Base-by-base conservation (phyloP, 1,140 invertebrate genomes). In the Euwallacea similis region DNA sequence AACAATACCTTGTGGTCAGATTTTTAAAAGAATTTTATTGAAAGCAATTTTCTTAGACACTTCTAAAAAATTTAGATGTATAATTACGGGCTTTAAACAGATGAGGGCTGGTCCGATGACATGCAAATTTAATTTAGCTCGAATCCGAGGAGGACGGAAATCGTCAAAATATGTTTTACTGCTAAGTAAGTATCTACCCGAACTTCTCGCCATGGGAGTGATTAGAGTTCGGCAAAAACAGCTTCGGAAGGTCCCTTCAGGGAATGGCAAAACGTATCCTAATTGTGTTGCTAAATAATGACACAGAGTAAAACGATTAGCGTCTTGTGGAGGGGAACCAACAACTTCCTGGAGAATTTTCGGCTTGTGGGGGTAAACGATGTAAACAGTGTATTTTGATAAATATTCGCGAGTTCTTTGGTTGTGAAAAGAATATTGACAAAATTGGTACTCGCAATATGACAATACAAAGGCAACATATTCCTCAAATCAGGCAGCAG, bases 61-160 rank as follows among this genome's bases (percentile, higher is more conserved):
- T 60, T 60, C 33, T 60, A 42, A 10, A 60, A 60, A 60, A 42
- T 60, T 42, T 7, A 42, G 41, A 15, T 6, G 10, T 60, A 60
- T 42, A 60, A 10, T 15, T 21, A 1, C 58, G 10, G 16, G 42
- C 10, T 60, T 60, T 60, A 60, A 60, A 60, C 16, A 60, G 42
- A 60, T 15, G 16, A 16, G 44, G 61, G 42, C 7, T 41, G 61
- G 61, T 63, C 43, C 42, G 21, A 10, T 63, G 61, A 63, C 44
- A 47, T 13, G n/a, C 13, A 63, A 63, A 63, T 63, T 63, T 63
- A 63, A 63, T 63, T 63, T 63, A 63, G 61, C 42, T 60, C 33
- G 58, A 60, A 60, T 10, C 61, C 16, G 61, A 2, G 42, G 61
- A 41, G n/a, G 61, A 63, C n/a, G 42, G 42, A 47, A 63, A 63